Evolutionary conservation across 2,888 invertebrate genomes (phyloP), one percentile per base, ranked within the genome.

Genomic region (Conistra vaccinii): DNA sequence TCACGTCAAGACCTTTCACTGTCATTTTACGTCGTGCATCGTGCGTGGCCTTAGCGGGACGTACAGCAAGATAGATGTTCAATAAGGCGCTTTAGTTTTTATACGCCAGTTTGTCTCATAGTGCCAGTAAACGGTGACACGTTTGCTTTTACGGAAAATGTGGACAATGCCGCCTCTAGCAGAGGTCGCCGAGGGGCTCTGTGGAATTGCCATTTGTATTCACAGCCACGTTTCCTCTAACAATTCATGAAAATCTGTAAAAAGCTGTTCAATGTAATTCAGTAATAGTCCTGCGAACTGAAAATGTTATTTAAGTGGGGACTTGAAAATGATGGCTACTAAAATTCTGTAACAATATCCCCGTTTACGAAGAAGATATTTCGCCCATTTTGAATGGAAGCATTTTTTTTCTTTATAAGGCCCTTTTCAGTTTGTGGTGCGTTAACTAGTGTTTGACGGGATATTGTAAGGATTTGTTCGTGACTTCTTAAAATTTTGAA

Each of bases 221-320:
- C 86, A 78, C 72, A 73, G 72, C 75, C 87, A 87, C 86, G 86
- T 78, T 20, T 45, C 32, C 42, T 51, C 74, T 81, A 79, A 80
- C 81, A 83, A 83, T 83, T 79, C 87, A 74, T 76, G 73, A 76
- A 76, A 85, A 85, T 76, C 81, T 78, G 78, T 76, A 81, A 79
- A 81, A 82, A 82, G 79, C 74, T 75, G 85, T 77, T 80, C 74
- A 42, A 9, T 73, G 80, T 85, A 73, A 80, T 78, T 83, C 76
- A 63, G 72, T 85, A 85, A 85, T 79, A 80, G 77, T 69, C 42
- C n/a, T 51, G 45, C 23, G 63, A 55, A 72, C 73, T 70, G 45
- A 82, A 85, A 82, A 68, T 63, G 60, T 63, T 69, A 32, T 65
- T 29, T 69, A 69, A 81, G 80, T 83, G 80, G 66, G 20, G 26